Conservation (phyloP, 2,888 invertebrate genomes). For the Dioctria rufipes region DNA sequence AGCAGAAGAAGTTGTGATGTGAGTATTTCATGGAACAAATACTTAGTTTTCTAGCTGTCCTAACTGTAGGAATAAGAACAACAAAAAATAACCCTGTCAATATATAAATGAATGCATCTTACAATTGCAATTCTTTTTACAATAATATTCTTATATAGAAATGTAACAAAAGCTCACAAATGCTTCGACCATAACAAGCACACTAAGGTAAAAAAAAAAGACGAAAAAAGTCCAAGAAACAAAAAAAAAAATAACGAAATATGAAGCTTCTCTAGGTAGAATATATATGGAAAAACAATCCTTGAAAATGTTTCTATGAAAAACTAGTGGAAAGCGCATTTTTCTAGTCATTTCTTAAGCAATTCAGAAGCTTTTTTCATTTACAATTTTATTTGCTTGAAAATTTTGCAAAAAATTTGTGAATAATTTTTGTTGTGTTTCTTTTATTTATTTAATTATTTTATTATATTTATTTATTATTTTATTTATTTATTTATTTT, state of each 20-base stretch:
- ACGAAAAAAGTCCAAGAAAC: background rate
- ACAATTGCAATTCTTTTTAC: no score
- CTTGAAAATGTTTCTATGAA: slow-evolving; percentile 1
- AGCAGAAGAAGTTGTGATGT: no score
- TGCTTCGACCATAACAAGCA: slow-evolving; percentile 47
- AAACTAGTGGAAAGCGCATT: slow-evolving; percentile 38
- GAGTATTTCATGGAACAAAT: no score
- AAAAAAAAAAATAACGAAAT: background rate
- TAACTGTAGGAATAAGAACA: no score
- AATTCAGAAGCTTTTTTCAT: slow-evolving; percentile 31
- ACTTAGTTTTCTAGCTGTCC: no score
- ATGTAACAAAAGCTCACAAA: slow-evolving; percentile 28
- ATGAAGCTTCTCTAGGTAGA: slow-evolving; percentile 23
- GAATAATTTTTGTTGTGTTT: background rate
- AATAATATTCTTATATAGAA: background rate
- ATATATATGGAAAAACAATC: slow-evolving; percentile 34
- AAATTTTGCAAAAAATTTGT: slow-evolving; percentile 23
- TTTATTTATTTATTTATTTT: background rate
- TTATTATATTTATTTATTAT: no score
- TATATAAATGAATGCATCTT: no score
- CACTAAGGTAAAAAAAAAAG: slow-evolving; percentile 16
- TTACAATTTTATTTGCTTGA: slow-evolving; percentile 10
- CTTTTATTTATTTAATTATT: background rate
- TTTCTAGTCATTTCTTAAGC: slow-evolving; percentile 43
- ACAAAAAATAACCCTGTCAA: no score